Conservation (phyloP, 2,797 vertebrate species). For the Myioborus melanocephalus region DNA sequence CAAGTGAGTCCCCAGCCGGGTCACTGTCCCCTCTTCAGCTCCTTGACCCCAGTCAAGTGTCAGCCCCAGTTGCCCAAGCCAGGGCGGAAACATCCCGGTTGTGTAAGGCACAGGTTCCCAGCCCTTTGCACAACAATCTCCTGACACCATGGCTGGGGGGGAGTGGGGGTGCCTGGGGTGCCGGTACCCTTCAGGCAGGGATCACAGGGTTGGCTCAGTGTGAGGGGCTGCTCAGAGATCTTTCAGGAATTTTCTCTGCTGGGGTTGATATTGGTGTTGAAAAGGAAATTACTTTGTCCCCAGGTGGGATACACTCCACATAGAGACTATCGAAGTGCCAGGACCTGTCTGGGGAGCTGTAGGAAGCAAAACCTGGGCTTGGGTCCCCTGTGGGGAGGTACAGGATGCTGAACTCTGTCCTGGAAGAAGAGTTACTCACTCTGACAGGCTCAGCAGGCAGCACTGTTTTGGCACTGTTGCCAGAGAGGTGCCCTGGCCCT, state of each 20-base stretch:
- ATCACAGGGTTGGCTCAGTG: neutral
- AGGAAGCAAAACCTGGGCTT: neutral
- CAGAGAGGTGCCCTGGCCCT: neutral
- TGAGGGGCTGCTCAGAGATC: neutral
- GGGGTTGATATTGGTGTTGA: neutral
- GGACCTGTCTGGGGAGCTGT: neutral
- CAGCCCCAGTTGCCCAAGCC: conserved; percentile 8
- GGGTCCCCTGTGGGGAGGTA: neutral
- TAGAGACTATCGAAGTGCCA: neutral
- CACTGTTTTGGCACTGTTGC: fast-evolving
- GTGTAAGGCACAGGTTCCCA: conserved; percentile 46
- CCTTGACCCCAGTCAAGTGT: neutral
- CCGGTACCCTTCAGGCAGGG: neutral
- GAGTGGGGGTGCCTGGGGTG: fast-evolving
- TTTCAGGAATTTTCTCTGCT: neutral
- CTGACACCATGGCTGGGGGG: fast-evolving
- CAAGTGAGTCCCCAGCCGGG: neutral
- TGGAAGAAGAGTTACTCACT: neutral
- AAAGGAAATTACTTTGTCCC: neutral
- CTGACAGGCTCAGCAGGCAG: neutral
- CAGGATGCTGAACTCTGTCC: neutral
- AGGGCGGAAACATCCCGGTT: neutral
- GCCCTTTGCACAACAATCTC: conserved; percentile 23
- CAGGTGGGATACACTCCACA: neutral
- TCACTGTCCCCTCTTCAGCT: neutral